Conservation (phyloP, 1,140 invertebrate genomes). For the Eubasilissa regina region DNA sequence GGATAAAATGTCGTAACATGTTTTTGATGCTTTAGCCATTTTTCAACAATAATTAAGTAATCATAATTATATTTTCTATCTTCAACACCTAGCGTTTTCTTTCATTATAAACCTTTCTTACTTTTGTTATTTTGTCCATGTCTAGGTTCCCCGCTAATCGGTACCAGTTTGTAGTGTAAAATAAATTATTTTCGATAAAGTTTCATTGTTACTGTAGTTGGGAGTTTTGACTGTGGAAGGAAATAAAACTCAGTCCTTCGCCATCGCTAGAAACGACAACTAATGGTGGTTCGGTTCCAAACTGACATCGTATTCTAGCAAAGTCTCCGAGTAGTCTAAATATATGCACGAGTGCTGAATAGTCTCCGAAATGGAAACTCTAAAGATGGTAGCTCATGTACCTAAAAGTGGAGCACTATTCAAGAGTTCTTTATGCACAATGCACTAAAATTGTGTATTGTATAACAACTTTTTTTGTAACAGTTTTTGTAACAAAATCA, state of each 20-base stretch:
- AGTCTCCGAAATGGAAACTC: not conserved
- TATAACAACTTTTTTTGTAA: too few relatives aligned
- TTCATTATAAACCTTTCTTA: not conserved
- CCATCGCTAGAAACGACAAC: conserved; percentile 5
- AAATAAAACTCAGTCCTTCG: conserved; percentile 28
- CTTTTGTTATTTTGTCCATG: not conserved
- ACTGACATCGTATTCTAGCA: conserved; percentile 13
- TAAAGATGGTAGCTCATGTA: too few relatives aligned
- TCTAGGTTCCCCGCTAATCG: not conserved
- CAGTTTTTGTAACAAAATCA: too few relatives aligned
- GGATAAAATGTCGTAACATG: too few relatives aligned
- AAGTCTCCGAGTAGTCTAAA: not conserved
- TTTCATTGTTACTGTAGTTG: conserved; percentile 27
- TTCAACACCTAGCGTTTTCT: too few relatives aligned
- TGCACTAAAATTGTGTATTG: too few relatives aligned
- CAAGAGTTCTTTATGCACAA: too few relatives aligned
- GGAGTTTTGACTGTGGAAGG: not conserved
- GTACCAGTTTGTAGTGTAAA: conserved; percentile 20
- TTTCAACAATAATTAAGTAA: too few relatives aligned
- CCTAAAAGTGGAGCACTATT: too few relatives aligned
- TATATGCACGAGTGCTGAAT: conserved; percentile 2
- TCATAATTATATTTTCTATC: too few relatives aligned
- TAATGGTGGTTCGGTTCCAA: not conserved
- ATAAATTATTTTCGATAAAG: conserved; percentile 38
- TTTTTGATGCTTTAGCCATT: too few relatives aligned